phyloP scores from a whole-genome alignment of 2,797 vertebrate species.

The Dermochelys coriacea region DNA sequence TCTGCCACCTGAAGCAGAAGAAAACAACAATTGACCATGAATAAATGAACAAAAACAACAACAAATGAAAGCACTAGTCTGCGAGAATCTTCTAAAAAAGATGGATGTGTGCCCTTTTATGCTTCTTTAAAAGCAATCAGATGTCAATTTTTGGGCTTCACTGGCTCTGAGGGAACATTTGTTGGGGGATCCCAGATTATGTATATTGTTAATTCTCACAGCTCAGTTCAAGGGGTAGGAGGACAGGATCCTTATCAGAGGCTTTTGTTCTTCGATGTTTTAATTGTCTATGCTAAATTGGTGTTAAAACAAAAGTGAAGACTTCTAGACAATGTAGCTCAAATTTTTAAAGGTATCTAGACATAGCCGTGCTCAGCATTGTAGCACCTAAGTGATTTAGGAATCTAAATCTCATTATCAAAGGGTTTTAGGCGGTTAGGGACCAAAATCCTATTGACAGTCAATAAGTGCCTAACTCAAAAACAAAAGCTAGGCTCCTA shows the following conservation, averaged over 20 bases:
- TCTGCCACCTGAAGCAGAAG: rapidly evolving
- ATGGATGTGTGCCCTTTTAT: background rate
- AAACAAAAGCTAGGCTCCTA: background rate
- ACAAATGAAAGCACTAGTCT: background rate
- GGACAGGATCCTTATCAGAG: background rate
- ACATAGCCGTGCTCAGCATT: background rate
- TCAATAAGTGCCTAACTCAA: background rate
- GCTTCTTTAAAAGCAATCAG: background rate
- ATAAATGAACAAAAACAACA: too few relatives aligned
- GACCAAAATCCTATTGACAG: background rate
- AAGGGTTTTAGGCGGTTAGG: background rate
- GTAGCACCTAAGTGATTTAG: background rate
- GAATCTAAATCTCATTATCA: background rate
- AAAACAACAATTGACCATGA: background rate
- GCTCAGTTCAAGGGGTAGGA: background rate
- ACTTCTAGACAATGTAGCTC: background rate
- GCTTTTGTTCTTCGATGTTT: background rate
- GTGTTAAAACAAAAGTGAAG: background rate
- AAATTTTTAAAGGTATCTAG: background rate
- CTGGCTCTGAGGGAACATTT: background rate
- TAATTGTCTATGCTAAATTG: too few relatives aligned
- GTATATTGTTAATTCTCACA: background rate
- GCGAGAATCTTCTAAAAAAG: background rate
- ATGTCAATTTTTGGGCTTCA: background rate
- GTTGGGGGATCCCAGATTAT: background rate